Evolutionary conservation across 1,140 invertebrate genomes (phyloP), one percentile per base, ranked within the genome.

Genomic region (Caenorhabditis inopinata): DNA sequence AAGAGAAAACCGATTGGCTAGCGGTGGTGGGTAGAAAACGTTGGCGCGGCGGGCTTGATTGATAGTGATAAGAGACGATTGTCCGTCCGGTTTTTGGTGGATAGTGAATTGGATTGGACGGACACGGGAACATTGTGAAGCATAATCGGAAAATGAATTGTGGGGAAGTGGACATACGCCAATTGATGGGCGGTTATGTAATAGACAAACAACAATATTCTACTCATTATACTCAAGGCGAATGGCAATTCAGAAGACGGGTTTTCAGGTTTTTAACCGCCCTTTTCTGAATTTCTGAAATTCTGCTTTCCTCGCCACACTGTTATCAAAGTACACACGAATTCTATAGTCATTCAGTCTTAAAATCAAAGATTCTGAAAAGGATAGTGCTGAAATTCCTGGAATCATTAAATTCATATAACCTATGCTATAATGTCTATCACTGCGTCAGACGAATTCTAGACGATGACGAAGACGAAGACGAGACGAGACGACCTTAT

Each of bases 121-220:
- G 18, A 21, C 7, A 68, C 58, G 58, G 21, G 58, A 38, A 68
- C 32, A 42, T 42, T 12, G n/a, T 58, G 14, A 68, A 21, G 51
- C 25, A 14, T 29, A 32, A 47, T 47, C 46, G 51, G 27, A 11
- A 25, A 2, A 25, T 21, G 16, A 58, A 32, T 58, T 58, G 51
- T 23, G 51, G 29, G 27, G 27, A 58, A 58, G 51, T 58, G 51
- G 27, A 58, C 51, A 58, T 58, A 58, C 32, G 25, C 12, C 14
- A 58, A 23, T 58, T 58, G 51, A 58, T 58, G 58, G 58, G 58
- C 58, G 58, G 58, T 68, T 68, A 68, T 68, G 58, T 42, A 68
- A 68, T 68, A 68, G 58, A 68, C 16, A 38, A 6, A 12, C 9
- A 14, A 42, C n/a, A 12, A 68, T 11, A n/a, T 11, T 29, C 58